A percentile compares a stretch with the other conserved stretches of the same genome.
phyloP scores from a whole-genome alignment of 2,797 vertebrate genomes.

The Lerista edwardsae region DNA sequence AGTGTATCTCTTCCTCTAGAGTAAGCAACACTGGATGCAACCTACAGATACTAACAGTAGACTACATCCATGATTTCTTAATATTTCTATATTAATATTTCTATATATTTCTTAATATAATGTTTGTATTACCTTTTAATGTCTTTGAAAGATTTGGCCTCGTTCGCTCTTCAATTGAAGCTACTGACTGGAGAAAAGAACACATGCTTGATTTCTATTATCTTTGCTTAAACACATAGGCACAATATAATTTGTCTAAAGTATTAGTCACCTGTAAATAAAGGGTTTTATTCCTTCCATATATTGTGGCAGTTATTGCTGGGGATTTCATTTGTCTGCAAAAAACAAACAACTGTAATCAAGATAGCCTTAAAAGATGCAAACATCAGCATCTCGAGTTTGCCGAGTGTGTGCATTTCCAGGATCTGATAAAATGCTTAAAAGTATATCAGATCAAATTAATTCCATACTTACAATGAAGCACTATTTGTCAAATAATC shows the following conservation, averaged over 20 bases:
- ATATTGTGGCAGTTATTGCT: slow-evolving; percentile 90
- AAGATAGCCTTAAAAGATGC: slow-evolving; percentile 1
- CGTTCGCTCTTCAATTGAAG: slow-evolving; percentile 92
- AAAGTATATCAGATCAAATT: neutral
- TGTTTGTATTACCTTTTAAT: slow-evolving; percentile 83
- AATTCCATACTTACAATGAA: slow-evolving; percentile 83
- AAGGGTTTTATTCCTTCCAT: slow-evolving; percentile 93
- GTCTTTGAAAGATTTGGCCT: slow-evolving; percentile 92
- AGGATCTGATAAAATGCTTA: neutral
- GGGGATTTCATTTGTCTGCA: slow-evolving; percentile 95
- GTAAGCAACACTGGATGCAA: too few species aligned
- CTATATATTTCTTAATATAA: neutral
- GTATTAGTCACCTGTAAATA: slow-evolving; percentile 88
- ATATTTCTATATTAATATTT: too few species aligned
- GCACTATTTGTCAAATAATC: slow-evolving; percentile 88
- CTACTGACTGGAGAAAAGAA: slow-evolving; percentile 78
- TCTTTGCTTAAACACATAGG: slow-evolving; percentile 27
- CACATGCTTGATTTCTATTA: slow-evolving; percentile 4
- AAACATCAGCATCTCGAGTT: slow-evolving; percentile 1
- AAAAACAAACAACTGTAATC: slow-evolving; percentile 23
- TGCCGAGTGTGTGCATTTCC: neutral
- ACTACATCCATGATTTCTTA: neutral
- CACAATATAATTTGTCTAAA: slow-evolving; percentile 25
- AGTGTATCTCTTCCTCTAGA: too few species aligned
- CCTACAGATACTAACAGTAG: neutral